Conservation (phyloP, 2,797 vertebrate genomes). For the Typhlichthys eigenmanni region DNA sequence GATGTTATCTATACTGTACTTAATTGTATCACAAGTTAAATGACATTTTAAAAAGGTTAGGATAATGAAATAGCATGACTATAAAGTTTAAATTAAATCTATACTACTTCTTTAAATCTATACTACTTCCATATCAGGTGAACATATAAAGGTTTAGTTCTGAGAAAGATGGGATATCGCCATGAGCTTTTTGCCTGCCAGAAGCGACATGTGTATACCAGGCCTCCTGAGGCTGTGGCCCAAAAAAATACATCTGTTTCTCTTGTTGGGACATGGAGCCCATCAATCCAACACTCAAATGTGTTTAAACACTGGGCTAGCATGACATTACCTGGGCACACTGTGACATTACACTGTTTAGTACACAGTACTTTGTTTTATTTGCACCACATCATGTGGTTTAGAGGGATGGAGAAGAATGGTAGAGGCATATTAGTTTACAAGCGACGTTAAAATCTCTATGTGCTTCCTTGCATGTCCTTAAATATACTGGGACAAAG, state of each 20-base stretch:
- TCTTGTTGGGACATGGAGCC: conserved; percentile 15
- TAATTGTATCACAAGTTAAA: no score
- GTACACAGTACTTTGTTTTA: background rate
- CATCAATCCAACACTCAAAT: conserved; percentile 2
- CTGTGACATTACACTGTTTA: background rate
- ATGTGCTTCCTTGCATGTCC: background rate
- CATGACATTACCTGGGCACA: background rate
- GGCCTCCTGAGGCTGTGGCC: background rate
- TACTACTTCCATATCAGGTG: no score
- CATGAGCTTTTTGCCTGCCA: background rate
- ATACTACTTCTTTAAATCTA: no score
- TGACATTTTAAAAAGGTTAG: no score
- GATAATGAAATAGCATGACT: no score
- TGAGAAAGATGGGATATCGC: no score
- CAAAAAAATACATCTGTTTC: background rate
- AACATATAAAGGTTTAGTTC: no score
- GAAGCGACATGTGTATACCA: background rate
- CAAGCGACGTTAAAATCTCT: no score
- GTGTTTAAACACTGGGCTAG: conserved; percentile 2
- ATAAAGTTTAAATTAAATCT: no score
- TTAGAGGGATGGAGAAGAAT: background rate
- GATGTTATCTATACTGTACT: no score
- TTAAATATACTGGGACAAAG: background rate
- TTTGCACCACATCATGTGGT: background rate
- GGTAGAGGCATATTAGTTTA: background rate